Conservation (phyloP, 2,888 invertebrate species). For the Volucella inflata region DNA sequence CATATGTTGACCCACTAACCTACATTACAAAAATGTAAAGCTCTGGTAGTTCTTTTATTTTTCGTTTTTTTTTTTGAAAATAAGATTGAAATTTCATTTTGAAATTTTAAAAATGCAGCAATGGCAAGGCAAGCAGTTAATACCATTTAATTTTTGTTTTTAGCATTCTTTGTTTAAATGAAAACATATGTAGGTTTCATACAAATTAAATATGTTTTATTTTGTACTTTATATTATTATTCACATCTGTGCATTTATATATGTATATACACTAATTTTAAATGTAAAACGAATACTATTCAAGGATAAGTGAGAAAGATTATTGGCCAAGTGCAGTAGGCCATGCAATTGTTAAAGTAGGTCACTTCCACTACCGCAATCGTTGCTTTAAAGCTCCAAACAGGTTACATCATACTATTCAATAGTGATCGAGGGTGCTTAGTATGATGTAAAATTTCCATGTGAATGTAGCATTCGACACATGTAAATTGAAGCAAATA, state of each 20-base stretch:
- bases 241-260: neutral
- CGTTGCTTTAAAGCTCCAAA: conserved; percentile 74
- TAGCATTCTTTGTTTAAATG: neutral
- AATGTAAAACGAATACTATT: conserved; percentile 27
- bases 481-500: too few species aligned
- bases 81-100: neutral
- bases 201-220: neutral
- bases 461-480: too few species aligned
- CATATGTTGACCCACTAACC: conserved; percentile 89
- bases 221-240: neutral
- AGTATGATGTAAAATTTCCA: conserved; percentile 21
- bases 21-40: conserved; percentile 86
- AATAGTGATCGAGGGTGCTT: conserved; percentile 64
- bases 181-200: neutral
- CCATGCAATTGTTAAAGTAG: conserved; percentile 83
- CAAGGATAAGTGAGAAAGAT: conserved; percentile 80
- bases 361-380: conserved; percentile 79
- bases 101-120: too few species aligned
- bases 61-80: conserved; percentile 66
- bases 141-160: too few species aligned
- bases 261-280: neutral
- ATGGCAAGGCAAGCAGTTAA: too few species aligned
- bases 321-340: conserved; percentile 85
- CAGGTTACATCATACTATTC: conserved; percentile 65
- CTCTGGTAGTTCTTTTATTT: conserved; percentile 76